Conservation (phyloP, 2,113 vertebrate genomes). For the Coregonus clupeaformis region DNA sequence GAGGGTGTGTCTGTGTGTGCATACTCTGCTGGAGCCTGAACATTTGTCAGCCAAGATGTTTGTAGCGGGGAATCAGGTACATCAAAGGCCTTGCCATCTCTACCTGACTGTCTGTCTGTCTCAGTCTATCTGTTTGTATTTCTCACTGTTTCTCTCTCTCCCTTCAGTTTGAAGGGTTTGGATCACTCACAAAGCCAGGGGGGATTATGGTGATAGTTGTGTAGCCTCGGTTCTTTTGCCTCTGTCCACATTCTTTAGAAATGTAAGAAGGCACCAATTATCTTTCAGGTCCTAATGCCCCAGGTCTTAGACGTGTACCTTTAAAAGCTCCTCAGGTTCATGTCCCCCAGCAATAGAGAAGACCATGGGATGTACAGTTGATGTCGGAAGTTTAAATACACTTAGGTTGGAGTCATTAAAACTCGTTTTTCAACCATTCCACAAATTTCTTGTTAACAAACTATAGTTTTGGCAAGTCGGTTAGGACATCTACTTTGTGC, state of each 20-base stretch:
- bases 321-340: slow-evolving; percentile 55
- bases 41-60: background rate
- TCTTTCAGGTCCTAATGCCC: slow-evolving; percentile 50
- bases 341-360: slow-evolving; percentile 26
- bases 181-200: slow-evolving; percentile 40
- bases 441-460: too few relatives aligned
- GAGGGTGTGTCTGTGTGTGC: background rate
- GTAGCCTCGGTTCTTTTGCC: slow-evolving; percentile 54
- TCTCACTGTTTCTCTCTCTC: slow-evolving; percentile 19
- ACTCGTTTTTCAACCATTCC: too few relatives aligned
- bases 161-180: background rate
- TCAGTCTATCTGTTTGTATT: background rate
- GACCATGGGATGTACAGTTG: background rate
- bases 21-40: too few relatives aligned
- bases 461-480: too few relatives aligned
- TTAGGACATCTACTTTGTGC: too few relatives aligned
- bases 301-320: slow-evolving; percentile 56
- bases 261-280: slow-evolving; percentile 63
- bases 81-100: background rate
- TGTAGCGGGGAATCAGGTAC: background rate
- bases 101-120: slow-evolving; percentile 5
- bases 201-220: slow-evolving; percentile 66
- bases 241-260: slow-evolving; percentile 64
- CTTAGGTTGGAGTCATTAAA: too few relatives aligned
- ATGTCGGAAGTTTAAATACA: too few relatives aligned